Conservation (phyloP, 2,113 vertebrate genomes). For the Danionella cerebrum region DNA sequence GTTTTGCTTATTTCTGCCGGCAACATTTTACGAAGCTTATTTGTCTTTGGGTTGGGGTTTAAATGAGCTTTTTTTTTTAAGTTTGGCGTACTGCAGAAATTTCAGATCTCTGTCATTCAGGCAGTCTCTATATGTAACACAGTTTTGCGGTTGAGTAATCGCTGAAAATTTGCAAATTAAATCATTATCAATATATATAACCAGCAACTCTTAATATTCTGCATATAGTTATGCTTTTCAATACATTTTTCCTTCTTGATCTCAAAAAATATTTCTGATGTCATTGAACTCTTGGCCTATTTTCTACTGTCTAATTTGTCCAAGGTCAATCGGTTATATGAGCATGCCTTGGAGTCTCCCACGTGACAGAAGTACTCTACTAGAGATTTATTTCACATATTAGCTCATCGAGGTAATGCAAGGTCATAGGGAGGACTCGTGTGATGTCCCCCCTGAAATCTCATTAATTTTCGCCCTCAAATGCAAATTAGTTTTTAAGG, state of each 20-base stretch:
- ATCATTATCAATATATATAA: not conserved
- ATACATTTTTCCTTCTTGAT: not conserved
- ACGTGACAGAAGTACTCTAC: conserved; percentile 35
- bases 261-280: not conserved
- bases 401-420: conserved; percentile 44
- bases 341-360: conserved; percentile 26
- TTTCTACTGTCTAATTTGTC: not conserved
- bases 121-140: not conserved
- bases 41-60: not conserved
- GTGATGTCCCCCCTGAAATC: not conserved
- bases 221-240: not conserved
- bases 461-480: conserved; percentile 6
- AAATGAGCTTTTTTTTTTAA: not conserved
- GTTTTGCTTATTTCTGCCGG: not conserved
- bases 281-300: not conserved
- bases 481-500: conserved; percentile 1
- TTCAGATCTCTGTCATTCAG: not conserved
- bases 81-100: not conserved
- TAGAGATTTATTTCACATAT: conserved; percentile 46
- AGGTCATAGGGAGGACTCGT: conserved; percentile 49
- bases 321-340: conserved; percentile 47
- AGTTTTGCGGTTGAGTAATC: not conserved
- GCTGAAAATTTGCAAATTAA: conserved; percentile 1
- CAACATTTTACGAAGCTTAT: not conserved
- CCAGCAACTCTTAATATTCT: not conserved